A percentile compares a stretch with the other conserved stretches of the same genome.
Evolutionary conservation across 2,888 invertebrate genomes (phyloP).

Genomic region (Sarcophaga rosellei): DNA sequence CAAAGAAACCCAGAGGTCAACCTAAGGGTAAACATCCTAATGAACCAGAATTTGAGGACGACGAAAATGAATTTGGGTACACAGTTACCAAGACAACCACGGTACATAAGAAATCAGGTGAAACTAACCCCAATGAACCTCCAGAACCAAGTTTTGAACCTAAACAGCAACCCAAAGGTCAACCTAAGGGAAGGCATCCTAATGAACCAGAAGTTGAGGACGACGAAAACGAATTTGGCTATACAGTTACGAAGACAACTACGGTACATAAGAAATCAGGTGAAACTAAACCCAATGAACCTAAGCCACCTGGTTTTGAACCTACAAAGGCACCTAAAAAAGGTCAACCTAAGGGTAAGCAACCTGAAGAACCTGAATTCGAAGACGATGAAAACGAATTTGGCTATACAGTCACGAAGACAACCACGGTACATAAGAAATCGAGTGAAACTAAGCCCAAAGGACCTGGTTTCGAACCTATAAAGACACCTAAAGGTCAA

Average conservation of each 20-base stretch:
- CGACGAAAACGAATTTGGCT: not conserved
- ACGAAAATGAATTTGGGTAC: slow-evolving; percentile 13
- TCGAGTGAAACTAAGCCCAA: not conserved
- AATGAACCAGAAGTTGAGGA: slow-evolving; percentile 1
- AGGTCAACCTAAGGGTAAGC: slow-evolving; percentile 12
- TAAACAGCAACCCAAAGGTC: not conserved
- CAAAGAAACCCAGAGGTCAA: not conserved
- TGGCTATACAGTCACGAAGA: slow-evolving; percentile 8
- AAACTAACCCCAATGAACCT: slow-evolving; percentile 15
- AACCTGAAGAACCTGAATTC: slow-evolving; percentile 19
- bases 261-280: not conserved
- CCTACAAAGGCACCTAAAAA: not conserved
- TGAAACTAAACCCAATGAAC: not conserved
- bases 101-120: not conserved
- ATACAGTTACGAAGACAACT: slow-evolving; percentile 17
- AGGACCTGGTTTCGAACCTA: not conserved
- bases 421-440: slow-evolving; percentile 5
- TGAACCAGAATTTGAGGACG: not conserved
- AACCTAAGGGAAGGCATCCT: not conserved
- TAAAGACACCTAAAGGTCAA: not conserved
- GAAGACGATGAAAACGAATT: slow-evolving; percentile 6
- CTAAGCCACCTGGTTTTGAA: not conserved
- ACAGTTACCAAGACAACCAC: slow-evolving; percentile 17
- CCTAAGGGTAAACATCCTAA: not conserved
- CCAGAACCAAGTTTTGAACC: not conserved